Base-by-base conservation (phyloP, 2,888 invertebrate genomes). In the Anoplius nigerrimus region DNA sequence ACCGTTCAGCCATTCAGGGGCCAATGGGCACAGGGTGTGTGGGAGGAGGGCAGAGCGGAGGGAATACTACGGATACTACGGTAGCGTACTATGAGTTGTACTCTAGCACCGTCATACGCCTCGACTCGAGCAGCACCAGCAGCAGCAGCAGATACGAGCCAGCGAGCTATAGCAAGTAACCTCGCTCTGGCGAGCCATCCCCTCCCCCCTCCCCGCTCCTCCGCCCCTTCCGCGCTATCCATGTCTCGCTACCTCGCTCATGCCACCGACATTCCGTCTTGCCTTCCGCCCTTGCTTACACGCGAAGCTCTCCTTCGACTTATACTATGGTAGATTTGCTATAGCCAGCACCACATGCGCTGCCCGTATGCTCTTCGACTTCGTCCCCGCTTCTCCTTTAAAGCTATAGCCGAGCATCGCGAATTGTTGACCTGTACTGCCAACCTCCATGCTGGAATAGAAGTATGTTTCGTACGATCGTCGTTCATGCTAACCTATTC, bases 1-100 rank as follows among this genome's bases (percentile, higher is more conserved):
- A 75, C 65, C 63, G 59, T 27, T 55, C 74, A 53, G 72, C 81
- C 79, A 81, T 79, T 78, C 75, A 79, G 77, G 70, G 71, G 72
- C 72, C 63, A 61, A 11, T 48, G 59, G 20, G 51, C 51, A 18
- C 22, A 18, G 60, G 16, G 60, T 51, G 20, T 24, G n/a, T 13
- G 59, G 15, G 46, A 45, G 18, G 51, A 54, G 65, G 57, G 66
- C 16, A 48, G 68, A 18, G 48, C 18, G 48, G 48, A 62, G 78
- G 78, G 78, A 78, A 80, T 84, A 85, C 85, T 84, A 85, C 82
- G 82, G 79, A 82, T 82, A 82, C 81, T 83, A 84, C 84, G 84
- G 73, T 76, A 81, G 81, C 84, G 84, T 85, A 84, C 84, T 83
- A 85, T 83, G 82, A 82, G 84, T 83, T 83, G 83, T 84, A 84